These are phyloP conservation scores for Heteromormyrus szaboi DNA, from an alignment of 2,797 vertebrate species.

Conservation along the genomic window DNA sequence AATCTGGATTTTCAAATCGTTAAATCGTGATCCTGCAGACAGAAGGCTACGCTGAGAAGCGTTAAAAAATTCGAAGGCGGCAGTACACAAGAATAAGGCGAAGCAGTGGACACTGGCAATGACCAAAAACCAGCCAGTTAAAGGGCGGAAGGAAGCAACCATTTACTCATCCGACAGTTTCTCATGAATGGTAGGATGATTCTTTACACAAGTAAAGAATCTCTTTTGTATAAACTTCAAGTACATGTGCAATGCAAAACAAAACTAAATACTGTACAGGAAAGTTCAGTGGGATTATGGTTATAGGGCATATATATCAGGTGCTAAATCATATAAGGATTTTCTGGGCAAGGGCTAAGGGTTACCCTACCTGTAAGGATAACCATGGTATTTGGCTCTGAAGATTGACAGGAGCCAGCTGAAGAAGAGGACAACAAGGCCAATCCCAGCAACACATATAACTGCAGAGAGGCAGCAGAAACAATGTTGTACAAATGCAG, in stretches of 20 bases:
- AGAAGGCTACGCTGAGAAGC: neutral
- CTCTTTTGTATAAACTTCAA: neutral
- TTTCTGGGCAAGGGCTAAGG: neutral
- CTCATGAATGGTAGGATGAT: neutral
- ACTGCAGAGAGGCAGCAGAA: slow-evolving; percentile 55
- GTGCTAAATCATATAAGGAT: neutral
- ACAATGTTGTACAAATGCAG: neutral
- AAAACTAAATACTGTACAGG: neutral
- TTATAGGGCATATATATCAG: neutral
- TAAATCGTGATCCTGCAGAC: neutral
- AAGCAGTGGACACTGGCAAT: neutral
- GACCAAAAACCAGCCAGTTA: neutral
- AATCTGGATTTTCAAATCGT: neutral
- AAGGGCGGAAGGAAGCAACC: neutral
- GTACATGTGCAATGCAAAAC: neutral
- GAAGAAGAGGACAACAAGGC: slow-evolving; percentile 88
- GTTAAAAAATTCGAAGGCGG: neutral
- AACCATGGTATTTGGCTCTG: slow-evolving; percentile 93
- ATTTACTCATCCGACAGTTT: neutral
- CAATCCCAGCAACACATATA: slow-evolving; percentile 87
- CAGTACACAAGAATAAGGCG: neutral
- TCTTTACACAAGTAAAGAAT: neutral
- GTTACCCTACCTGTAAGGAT: slow-evolving; percentile 81
- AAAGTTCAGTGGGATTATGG: neutral
- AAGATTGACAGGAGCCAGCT: slow-evolving; percentile 95